These are phyloP conservation scores for Aspiorhynchus laticeps DNA, from an alignment of 2,113 vertebrate species.

Conservation along the genomic window DNA sequence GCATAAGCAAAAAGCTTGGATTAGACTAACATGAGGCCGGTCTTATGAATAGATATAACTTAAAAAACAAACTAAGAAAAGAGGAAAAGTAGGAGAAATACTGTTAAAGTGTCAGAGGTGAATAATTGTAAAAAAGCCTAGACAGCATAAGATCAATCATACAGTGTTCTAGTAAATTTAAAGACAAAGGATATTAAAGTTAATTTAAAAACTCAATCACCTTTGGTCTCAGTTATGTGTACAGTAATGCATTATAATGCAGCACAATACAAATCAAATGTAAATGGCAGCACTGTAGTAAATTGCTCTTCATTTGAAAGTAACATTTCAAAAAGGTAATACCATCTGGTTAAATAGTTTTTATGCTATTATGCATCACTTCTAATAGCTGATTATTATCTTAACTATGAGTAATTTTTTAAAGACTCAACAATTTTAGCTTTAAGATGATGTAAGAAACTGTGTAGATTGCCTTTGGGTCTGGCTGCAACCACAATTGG, in stretches of 20 bases:
- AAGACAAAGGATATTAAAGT: background rate
- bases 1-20: background rate
- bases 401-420: background rate
- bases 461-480: slow-evolving; percentile 73
- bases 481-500: slow-evolving; percentile 65
- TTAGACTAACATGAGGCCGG: background rate
- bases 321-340: background rate
- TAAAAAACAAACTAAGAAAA: background rate
- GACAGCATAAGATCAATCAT: background rate
- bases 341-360: background rate
- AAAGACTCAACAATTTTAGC: background rate
- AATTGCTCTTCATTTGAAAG: background rate
- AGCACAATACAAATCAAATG: background rate
- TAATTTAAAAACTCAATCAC: background rate
- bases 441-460: slow-evolving; percentile 57
- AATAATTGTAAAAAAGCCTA: background rate
- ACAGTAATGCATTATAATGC: background rate
- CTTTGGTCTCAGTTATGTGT: background rate
- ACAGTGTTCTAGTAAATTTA: background rate
- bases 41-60: background rate
- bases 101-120: background rate
- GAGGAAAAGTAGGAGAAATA: background rate
- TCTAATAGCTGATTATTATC: background rate
- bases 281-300: background rate
- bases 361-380: background rate